Conservation (phyloP, 2,888 invertebrate genomes). For the Apamea epomidion region DNA sequence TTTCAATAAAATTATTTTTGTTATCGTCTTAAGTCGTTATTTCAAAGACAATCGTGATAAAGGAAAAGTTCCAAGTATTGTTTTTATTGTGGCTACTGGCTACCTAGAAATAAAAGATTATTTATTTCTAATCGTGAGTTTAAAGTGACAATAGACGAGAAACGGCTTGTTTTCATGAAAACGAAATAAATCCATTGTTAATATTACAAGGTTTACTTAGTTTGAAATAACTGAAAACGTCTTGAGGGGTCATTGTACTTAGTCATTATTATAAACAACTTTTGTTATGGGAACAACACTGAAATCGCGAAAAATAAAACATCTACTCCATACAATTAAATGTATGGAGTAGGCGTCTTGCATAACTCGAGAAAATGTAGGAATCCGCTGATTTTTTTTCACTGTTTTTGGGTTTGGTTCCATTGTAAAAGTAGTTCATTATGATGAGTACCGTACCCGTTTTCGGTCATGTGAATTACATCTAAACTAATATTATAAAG, state of each 20-base stretch:
- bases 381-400: background rate
- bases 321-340: background rate
- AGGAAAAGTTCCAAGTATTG: constrained; percentile 7
- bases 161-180: background rate
- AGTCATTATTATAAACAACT: background rate
- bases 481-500: too few relatives aligned
- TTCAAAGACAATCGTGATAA: constrained; percentile 7
- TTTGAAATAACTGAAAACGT: background rate
- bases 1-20: background rate
- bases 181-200: background rate
- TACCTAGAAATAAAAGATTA: background rate
- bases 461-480: background rate
- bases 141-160: background rate
- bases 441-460: background rate
- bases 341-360: background rate
- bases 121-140: constrained; percentile 12
- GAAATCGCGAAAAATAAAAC: background rate
- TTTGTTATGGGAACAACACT: background rate
- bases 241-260: background rate
- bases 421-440: background rate
- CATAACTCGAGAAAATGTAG: background rate
- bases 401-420: background rate
- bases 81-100: constrained; percentile 1
- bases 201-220: background rate
- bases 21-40: background rate